Evolutionary conservation across 2,888 invertebrate species (phyloP), one percentile per base, ranked within the genome.

Genomic region (Plutella xylostella): DNA sequence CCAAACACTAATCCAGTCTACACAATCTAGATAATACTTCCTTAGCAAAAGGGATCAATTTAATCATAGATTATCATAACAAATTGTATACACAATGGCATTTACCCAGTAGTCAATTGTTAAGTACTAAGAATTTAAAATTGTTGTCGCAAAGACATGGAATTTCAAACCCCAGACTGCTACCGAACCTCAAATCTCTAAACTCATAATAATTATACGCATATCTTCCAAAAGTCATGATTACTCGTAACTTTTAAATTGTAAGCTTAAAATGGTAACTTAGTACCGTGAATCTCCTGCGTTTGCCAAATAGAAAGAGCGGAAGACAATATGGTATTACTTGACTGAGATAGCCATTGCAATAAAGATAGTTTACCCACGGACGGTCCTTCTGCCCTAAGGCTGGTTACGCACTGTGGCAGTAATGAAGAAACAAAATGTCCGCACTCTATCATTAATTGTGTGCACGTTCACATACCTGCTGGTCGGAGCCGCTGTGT

Each of bases 381-480:
- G 49, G 53, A 51, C 51, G 74, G 77, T 77, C 71, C 65, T 56
- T 60, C 62, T 43, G 58, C 76, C 76, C 75, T 68, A 60, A 64
- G 68, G 72, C 71, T 67, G 61, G 67, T 68, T 65, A 66, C 61
- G 57, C 63, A 72, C 67, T 75, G n/a, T 58, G 76, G 79, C 72
- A 82, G 82, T 79, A 72, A 99, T 99, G 98, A 98, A 99, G 94
- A 97, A 97, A 89, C 98, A 99, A 93, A 99, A 99, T 93, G 97
- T 98, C 85, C 96, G 99, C 88, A 99, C 99, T 86, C 89, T 99
- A 88, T 97, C 98, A 72, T 92, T 99, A 87, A 98, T 99, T 88
- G 98, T 99, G 88, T 97, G 97, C 89, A 99, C 99, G 84, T 97
- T 99, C 89, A 99, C 99, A 67, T 99, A 99, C 85, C 90, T 99